A percentile compares a stretch with the other conserved stretches of the same genome.
Conservation (phyloP, 2,888 invertebrate species). For the Troides oblongomaculatus region DNA sequence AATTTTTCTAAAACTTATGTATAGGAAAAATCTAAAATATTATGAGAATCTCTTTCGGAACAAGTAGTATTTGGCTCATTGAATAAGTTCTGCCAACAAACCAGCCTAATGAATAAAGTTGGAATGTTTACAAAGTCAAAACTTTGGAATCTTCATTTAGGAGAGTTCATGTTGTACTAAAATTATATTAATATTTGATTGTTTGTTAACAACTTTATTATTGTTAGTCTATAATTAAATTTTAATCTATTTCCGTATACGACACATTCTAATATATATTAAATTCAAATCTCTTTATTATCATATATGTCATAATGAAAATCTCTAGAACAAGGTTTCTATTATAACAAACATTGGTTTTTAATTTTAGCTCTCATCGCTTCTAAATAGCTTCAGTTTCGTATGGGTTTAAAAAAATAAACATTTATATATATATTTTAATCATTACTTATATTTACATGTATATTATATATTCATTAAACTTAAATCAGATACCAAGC, state of each 20-base stretch:
- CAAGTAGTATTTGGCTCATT: not conserved
- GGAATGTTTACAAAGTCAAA: conserved; percentile 10
- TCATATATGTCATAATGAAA: not conserved
- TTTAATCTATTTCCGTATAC: not conserved
- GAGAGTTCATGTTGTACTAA: conserved; percentile 6
- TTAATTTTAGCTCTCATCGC: no score
- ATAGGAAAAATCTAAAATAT: not conserved
- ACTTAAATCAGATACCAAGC: no score
- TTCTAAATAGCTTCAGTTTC: no score
- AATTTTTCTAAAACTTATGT: not conserved
- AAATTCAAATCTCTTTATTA: not conserved
- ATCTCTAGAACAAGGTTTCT: not conserved
- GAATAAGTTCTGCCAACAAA: conserved; percentile 2
- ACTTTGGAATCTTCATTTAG: conserved; percentile 8
- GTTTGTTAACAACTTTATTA: conserved; percentile 7
- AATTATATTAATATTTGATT: conserved; percentile 14
- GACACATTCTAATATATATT: not conserved
- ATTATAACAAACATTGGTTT: not conserved
- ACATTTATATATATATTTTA: no score
- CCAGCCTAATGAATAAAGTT: conserved; percentile 7
- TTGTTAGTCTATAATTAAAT: conserved; percentile 4
- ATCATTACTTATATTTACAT: no score
- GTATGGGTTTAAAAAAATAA: no score
- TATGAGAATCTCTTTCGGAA: not conserved
- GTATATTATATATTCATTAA: no score